A percentile compares a stretch with the other conserved stretches of the same genome.
phyloP scores from a whole-genome alignment of 2,113 vertebrate species.

The Euleptes europaea region DNA sequence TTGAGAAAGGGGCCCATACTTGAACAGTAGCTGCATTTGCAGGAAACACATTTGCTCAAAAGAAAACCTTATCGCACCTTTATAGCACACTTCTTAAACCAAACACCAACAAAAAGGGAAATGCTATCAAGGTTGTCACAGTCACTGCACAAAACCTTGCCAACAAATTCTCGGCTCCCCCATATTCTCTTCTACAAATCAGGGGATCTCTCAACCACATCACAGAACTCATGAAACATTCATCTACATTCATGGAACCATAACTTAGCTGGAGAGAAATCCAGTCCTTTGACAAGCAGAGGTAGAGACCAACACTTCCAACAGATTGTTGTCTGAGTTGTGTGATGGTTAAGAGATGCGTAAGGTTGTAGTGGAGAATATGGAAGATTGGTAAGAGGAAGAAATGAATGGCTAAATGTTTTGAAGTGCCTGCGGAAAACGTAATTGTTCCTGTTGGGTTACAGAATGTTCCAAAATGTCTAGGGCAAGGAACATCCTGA shows the following conservation, averaged over 20 bases:
- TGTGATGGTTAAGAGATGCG: constrained; percentile 8
- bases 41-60: background rate
- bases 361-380: background rate
- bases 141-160: constrained; percentile 33
- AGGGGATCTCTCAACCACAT: constrained; percentile 36
- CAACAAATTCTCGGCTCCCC: constrained; percentile 27
- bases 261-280: constrained; percentile 34
- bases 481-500: background rate
- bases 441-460: background rate
- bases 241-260: constrained; percentile 37
- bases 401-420: background rate
- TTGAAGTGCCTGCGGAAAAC: background rate
- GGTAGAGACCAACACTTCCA: constrained; percentile 16
- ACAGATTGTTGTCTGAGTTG: constrained; percentile 3
- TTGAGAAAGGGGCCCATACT: constrained; percentile 30
- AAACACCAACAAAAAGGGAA: background rate
- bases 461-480: background rate
- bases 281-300: constrained; percentile 28
- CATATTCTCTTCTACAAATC: constrained; percentile 33
- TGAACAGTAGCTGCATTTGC: background rate
- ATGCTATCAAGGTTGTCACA: constrained; percentile 26
- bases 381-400: background rate
- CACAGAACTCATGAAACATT: constrained; percentile 38
- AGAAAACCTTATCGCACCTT: background rate
- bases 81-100: background rate